phyloP scores from a whole-genome alignment of 1,140 invertebrate species.

The Anastatus disparis region DNA sequence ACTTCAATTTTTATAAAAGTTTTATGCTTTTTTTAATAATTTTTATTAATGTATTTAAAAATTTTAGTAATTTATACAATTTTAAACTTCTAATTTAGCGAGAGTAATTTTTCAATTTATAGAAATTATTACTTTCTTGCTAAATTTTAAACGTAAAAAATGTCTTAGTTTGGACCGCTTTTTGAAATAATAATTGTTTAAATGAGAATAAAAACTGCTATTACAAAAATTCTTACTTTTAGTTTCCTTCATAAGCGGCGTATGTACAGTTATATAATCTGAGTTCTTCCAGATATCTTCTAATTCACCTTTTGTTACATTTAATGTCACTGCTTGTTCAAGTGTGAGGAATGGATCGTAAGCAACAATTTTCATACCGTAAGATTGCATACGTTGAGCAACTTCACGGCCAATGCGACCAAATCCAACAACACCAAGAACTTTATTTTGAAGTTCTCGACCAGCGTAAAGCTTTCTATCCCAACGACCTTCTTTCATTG shows the following conservation, averaged over 20 bases:
- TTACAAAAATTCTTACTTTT: constrained; percentile 74
- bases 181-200: no score
- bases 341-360: constrained; percentile 87
- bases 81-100: no score
- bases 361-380: constrained; percentile 88
- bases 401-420: constrained; percentile 97
- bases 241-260: constrained; percentile 92
- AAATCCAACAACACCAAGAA: constrained; percentile 91
- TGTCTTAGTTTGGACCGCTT: no score
- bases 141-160: no score
- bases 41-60: no score
- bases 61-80: no score
- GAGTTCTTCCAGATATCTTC: constrained; percentile 92
- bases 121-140: no score
- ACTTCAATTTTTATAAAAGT: no score
- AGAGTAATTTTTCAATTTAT: no score
- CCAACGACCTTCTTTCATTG: constrained; percentile 91
- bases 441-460: constrained; percentile 89
- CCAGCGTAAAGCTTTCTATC: constrained; percentile 91
- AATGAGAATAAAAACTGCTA: no score
- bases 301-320: constrained; percentile 81
- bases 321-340: constrained; percentile 78
- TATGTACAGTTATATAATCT: constrained; percentile 98
- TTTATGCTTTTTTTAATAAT: no score
- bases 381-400: constrained; percentile 90